Conservation (phyloP, 2,113 vertebrate genomes). For the Erpornis zantholeuca region DNA sequence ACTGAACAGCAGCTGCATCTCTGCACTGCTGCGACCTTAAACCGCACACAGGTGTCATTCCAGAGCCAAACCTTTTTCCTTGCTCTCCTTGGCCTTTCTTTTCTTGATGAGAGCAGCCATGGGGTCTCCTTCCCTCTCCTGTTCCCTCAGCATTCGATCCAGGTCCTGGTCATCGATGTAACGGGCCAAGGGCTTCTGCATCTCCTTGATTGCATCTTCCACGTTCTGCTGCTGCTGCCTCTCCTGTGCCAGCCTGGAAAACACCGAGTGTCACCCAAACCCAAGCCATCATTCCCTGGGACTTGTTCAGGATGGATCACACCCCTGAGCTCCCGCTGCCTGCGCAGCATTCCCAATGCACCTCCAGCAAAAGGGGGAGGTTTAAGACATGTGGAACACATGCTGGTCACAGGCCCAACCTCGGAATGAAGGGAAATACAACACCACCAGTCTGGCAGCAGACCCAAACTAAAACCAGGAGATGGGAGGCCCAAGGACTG, state of each 20-base stretch:
- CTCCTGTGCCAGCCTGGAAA: conserved; percentile 82
- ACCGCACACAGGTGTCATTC: rapidly evolving
- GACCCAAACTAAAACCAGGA: neutral
- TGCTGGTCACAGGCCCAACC: rapidly evolving
- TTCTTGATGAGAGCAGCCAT: conserved; percentile 91
- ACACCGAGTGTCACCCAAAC: neutral
- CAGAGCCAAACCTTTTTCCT: conserved; percentile 74
- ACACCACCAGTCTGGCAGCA: neutral
- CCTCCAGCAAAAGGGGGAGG: neutral
- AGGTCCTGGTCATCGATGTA: conserved; percentile 90
- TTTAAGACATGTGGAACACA: rapidly evolving
- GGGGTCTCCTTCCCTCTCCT: conserved; percentile 93
- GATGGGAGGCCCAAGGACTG: neutral
- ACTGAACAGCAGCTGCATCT: neutral
- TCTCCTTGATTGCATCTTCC: conserved; percentile 85
- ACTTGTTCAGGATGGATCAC: rapidly evolving
- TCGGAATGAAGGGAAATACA: rapidly evolving
- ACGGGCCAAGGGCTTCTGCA: conserved; percentile 91
- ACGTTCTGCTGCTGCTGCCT: conserved; percentile 89
- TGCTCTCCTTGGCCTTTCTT: conserved; percentile 81
- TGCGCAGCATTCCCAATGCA: rapidly evolving
- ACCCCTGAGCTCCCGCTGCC: rapidly evolving
- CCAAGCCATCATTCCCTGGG: rapidly evolving
- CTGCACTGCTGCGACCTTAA: neutral
- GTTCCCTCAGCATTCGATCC: conserved; percentile 90